Conservation (phyloP, 2,113 vertebrate species). For the Ochotona princeps region DNA sequence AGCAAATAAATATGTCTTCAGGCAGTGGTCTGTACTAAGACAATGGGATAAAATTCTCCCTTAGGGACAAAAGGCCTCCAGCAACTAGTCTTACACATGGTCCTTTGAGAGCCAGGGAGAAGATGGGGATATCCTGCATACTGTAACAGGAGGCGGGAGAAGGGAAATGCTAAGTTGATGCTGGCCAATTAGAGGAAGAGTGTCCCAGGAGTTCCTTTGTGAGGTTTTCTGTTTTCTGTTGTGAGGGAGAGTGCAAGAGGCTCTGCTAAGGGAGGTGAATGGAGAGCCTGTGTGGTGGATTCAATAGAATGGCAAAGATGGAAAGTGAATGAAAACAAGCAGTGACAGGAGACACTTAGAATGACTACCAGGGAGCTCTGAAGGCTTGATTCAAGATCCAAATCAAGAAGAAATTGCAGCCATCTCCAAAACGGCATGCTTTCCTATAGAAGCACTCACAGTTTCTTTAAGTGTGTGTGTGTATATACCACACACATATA, state of each 20-base stretch:
- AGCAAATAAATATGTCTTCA: background rate
- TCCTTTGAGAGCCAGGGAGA: background rate
- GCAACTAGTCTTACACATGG: background rate
- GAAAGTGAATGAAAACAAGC: background rate
- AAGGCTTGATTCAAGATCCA: background rate
- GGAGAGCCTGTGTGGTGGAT: background rate
- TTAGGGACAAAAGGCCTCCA: background rate
- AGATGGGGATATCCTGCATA: background rate
- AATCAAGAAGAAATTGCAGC: background rate
- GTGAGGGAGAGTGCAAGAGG: background rate
- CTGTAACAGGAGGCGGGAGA: background rate
- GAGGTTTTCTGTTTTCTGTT: background rate
- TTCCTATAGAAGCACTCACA: no score
- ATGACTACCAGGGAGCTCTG: background rate
- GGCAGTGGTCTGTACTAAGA: background rate
- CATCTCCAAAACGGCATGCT: background rate
- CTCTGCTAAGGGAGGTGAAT: background rate
- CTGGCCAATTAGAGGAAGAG: background rate
- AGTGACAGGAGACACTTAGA: background rate
- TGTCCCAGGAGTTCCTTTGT: background rate
- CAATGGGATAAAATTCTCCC: background rate
- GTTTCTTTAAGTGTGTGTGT: no score
- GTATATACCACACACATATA: no score
- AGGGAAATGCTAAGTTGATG: background rate
- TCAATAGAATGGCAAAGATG: background rate